A percentile compares a stretch with the other conserved stretches of the same genome.
phyloP scores from a whole-genome alignment of 2,797 vertebrate species.

The Pelodytes ibericus region DNA sequence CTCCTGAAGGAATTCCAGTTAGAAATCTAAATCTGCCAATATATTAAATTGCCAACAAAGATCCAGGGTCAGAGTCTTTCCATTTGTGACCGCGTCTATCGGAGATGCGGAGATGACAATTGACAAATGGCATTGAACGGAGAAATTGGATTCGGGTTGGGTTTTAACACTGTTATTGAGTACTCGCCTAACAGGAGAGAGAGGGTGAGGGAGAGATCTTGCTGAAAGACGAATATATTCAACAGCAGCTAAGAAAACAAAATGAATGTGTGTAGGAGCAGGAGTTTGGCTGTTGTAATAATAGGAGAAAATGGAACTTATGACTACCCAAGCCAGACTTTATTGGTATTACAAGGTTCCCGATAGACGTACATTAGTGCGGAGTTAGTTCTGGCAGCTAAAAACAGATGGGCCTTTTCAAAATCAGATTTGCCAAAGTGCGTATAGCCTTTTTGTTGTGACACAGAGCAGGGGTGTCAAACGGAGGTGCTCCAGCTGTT shows the following conservation, averaged over 20 bases:
- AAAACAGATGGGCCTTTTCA: not conserved
- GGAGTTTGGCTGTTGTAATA: too few species aligned
- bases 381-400: not conserved
- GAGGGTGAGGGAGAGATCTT: not conserved
- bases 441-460: not conserved
- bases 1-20: conserved; percentile 8
- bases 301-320: too few species aligned
- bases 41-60: conserved; percentile 31
- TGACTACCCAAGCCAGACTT: not conserved
- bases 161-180: too few species aligned
- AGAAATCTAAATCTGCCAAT: conserved; percentile 33
- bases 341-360: not conserved
- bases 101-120: too few species aligned
- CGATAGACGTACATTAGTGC: not conserved
- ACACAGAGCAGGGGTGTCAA: too few species aligned
- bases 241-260: too few species aligned
- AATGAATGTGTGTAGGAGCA: too few species aligned
- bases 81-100: too few species aligned
- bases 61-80: conserved; percentile 38
- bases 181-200: too few species aligned
- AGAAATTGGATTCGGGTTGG: conserved; percentile 23
- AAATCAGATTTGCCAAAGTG: not conserved
- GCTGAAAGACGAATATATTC: too few species aligned
- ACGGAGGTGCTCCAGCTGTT: too few species aligned
- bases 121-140: conserved; percentile 17